Conservation (phyloP, 2,797 vertebrate species). For the Gouania willdenowi region DNA sequence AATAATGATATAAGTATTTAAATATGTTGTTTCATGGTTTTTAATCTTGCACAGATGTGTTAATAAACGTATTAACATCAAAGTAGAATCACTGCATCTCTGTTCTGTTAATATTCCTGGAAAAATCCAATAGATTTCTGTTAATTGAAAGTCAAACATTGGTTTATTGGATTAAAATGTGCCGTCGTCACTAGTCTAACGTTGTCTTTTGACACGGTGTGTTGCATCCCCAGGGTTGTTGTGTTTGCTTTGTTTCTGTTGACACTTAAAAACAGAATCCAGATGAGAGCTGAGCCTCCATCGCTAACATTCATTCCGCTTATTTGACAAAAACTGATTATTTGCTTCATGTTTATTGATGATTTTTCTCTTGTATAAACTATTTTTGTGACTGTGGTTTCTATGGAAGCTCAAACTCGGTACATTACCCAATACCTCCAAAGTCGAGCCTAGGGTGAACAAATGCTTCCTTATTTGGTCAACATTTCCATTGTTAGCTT, state of each 20-base stretch:
- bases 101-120: too few species aligned
- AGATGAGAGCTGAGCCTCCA: constrained; percentile 21
- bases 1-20: too few species aligned
- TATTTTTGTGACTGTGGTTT: constrained; percentile 45
- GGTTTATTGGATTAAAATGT: constrained; percentile 55
- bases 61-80: too few species aligned
- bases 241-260: constrained; percentile 10
- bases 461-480: constrained; percentile 41
- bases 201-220: constrained; percentile 35
- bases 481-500: constrained; percentile 44
- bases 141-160: constrained; percentile 65
- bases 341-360: constrained; percentile 39
- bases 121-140: too few species aligned
- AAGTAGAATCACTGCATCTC: too few species aligned
- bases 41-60: too few species aligned
- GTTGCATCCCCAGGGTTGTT: constrained; percentile 10
- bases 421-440: constrained; percentile 41
- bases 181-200: constrained; percentile 47
- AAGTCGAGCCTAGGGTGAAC: constrained; percentile 38
- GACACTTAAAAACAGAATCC: constrained; percentile 11
- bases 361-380: constrained; percentile 22
- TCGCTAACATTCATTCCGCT: constrained; percentile 29
- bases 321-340: constrained; percentile 27
- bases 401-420: constrained; percentile 33
- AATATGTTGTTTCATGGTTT: too few species aligned